Evolutionary conservation across 2,113 vertebrate genomes (phyloP).

Genomic region (Dipodomys merriami): DNA sequence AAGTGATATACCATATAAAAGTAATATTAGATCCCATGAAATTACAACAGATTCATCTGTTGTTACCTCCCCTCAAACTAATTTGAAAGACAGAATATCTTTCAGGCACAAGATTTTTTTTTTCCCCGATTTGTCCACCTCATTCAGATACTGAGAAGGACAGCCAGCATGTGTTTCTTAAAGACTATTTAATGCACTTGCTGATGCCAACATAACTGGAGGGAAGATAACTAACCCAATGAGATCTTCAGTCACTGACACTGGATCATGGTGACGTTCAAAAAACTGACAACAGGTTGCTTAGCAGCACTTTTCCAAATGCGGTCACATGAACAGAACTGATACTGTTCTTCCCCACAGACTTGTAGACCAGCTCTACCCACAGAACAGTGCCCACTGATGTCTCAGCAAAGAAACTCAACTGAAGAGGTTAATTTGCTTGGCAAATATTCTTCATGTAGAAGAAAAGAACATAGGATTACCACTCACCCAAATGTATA

Average conservation of each 20-base stretch:
- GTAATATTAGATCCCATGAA: conserved; percentile 42
- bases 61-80: not conserved
- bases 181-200: not conserved
- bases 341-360: conserved; percentile 50
- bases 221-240: not conserved
- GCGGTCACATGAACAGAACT: conserved; percentile 59
- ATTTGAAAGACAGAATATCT: not conserved
- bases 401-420: conserved; percentile 7
- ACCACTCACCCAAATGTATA: not conserved
- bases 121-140: not conserved
- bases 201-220: conserved; percentile 61
- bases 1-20: conserved; percentile 44
- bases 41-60: not conserved
- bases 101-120: conserved; percentile 5
- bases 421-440: not conserved
- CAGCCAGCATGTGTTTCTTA: conserved; percentile 26
- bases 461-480: not conserved
- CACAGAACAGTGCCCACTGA: conserved; percentile 29
- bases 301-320: conserved; percentile 82
- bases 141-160: not conserved
- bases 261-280: not conserved
- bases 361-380: not conserved
- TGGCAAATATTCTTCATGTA: not conserved
- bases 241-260: conserved; percentile 30
- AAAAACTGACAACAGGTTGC: conserved; percentile 67